phyloP scores from a whole-genome alignment of 1,140 invertebrate genomes.

The Drosophila obscura region DNA sequence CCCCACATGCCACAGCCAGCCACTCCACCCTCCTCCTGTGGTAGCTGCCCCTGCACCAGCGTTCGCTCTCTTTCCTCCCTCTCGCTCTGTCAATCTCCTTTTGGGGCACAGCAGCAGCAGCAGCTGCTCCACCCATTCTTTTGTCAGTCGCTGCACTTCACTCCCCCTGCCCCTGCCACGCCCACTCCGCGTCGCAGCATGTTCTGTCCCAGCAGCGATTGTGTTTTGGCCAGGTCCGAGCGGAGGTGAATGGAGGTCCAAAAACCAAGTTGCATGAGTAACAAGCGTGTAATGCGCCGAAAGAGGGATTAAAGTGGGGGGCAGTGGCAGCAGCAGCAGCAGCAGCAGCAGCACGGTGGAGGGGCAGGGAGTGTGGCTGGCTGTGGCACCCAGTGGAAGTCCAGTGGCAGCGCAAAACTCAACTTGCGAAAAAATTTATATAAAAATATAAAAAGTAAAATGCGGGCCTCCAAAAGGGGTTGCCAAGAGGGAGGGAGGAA shows the following conservation, averaged over 20 bases:
- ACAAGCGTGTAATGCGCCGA: slow-evolving; percentile 69
- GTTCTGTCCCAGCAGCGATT: too few species aligned
- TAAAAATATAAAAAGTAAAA: slow-evolving; percentile 33
- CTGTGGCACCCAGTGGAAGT: slow-evolving; percentile 14
- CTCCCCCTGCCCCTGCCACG: too few species aligned
- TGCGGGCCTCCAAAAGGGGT: slow-evolving; percentile 18
- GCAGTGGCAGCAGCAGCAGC: not conserved
- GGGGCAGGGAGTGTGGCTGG: too few species aligned
- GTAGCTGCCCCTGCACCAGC: slow-evolving; percentile 3
- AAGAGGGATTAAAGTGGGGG: slow-evolving; percentile 5
- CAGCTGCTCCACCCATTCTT: slow-evolving; percentile 37
- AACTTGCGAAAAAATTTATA: slow-evolving; percentile 1
- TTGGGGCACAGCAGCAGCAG: slow-evolving; percentile 7
- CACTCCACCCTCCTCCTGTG: not conserved
- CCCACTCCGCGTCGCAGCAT: not conserved
- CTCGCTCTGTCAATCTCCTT: not conserved
- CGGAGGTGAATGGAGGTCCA: slow-evolving; percentile 35
- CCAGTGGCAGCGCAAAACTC: slow-evolving; percentile 1
- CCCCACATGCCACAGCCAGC: not conserved
- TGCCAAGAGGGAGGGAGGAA: not conserved
- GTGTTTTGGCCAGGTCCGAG: too few species aligned
- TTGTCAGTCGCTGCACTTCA: slow-evolving; percentile 37
- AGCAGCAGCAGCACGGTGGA: not conserved
- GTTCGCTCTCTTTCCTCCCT: too few species aligned
- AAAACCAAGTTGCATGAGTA: slow-evolving; percentile 68